Evolutionary conservation across 1,140 invertebrate species (phyloP).

Genomic region (Bombus waltoni): DNA sequence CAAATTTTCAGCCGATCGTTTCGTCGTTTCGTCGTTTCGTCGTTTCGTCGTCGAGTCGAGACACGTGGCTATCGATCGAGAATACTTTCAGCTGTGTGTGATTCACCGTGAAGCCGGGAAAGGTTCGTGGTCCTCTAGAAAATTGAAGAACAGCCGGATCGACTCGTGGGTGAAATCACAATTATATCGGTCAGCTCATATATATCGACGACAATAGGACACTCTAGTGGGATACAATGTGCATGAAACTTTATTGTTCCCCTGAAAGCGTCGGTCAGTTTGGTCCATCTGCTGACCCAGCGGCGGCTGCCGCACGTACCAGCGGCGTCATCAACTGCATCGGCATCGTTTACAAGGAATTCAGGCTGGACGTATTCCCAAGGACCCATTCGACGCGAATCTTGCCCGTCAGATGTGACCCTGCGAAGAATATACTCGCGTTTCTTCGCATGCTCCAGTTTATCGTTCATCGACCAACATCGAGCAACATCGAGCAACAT

Average conservation of each 20-base stretch:
- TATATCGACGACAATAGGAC: conserved; percentile 66
- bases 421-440: neutral
- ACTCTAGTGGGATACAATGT: conserved; percentile 70
- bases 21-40: too few species aligned
- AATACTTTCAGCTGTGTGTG: conserved; percentile 21
- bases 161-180: conserved; percentile 69
- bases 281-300: conserved; percentile 70
- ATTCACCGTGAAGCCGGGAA: conserved; percentile 7
- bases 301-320: conserved; percentile 56
- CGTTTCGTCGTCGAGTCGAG: too few species aligned
- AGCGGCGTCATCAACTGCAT: conserved; percentile 60
- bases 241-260: conserved; percentile 70
- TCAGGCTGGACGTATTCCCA: conserved; percentile 35
- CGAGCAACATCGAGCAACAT: too few species aligned
- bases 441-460: neutral
- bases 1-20: neutral
- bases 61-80: neutral
- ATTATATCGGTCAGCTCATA: conserved; percentile 64
- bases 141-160: conserved; percentile 60
- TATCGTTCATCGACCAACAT: neutral
- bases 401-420: neutral
- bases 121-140: conserved; percentile 55
- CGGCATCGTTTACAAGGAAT: conserved; percentile 51
- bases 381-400: conserved; percentile 29
- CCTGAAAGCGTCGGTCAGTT: conserved; percentile 69